phyloP scores from a whole-genome alignment of 2,888 invertebrate genomes.

The Ormyrus labotus region DNA sequence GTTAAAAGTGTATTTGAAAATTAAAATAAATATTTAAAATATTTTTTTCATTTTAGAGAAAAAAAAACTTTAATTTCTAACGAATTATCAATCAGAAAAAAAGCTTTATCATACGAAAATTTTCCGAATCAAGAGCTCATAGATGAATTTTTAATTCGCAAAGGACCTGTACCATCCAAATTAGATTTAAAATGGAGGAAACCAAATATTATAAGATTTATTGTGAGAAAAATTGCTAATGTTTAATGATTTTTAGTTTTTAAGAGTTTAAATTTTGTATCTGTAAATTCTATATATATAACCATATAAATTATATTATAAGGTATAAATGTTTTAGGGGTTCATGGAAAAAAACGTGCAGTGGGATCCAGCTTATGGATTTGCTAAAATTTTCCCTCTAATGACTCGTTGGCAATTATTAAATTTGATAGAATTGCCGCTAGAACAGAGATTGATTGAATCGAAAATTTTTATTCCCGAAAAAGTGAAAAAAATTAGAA shows the following conservation, averaged over 20 bases:
- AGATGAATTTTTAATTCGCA: slow-evolving; percentile 82
- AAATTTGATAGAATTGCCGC: slow-evolving; percentile 70
- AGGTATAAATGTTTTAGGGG: slow-evolving; percentile 75
- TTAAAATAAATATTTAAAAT: slow-evolving; percentile 16
- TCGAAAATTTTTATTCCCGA: slow-evolving; percentile 75
- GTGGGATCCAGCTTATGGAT: slow-evolving; percentile 87
- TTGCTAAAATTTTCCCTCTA: slow-evolving; percentile 87
- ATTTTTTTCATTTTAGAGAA: slow-evolving; percentile 76
- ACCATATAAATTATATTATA: slow-evolving; percentile 1
- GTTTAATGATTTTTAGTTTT: background rate
- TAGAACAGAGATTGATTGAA: slow-evolving; percentile 57
- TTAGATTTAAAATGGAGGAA: slow-evolving; percentile 80
- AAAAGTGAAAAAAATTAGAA: slow-evolving; percentile 79
- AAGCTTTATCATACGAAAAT: slow-evolving; percentile 80
- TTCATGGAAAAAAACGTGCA: slow-evolving; percentile 82
- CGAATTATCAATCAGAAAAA: slow-evolving; percentile 83
- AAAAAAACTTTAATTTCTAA: slow-evolving; percentile 81
- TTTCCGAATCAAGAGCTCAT: slow-evolving; percentile 87
- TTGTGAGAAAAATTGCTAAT: slow-evolving; percentile 77
- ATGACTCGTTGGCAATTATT: slow-evolving; percentile 86
- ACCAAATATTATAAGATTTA: slow-evolving; percentile 84
- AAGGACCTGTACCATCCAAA: slow-evolving; percentile 77
- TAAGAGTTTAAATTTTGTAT: no score
- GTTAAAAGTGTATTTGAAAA: background rate
- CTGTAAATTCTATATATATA: no score